A percentile compares a stretch with the other conserved stretches of the same genome.
Conservation (phyloP, 2,888 invertebrate species). For the Amblyjoppa proteus region DNA sequence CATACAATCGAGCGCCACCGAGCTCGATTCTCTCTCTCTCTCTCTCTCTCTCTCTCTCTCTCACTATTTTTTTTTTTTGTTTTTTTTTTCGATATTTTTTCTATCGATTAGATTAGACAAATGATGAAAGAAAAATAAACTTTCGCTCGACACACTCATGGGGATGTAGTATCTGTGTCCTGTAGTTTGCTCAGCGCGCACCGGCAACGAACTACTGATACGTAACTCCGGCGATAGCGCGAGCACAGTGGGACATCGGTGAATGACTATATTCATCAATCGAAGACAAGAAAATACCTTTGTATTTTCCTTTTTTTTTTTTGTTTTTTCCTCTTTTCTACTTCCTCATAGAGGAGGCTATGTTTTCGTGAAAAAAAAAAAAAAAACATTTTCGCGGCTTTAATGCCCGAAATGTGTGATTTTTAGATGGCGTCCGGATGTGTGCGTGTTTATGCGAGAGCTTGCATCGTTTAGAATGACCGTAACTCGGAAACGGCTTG, state of each 20-base stretch:
- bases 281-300: not conserved
- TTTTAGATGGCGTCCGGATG: too few relatives aligned
- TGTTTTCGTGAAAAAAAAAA: too few relatives aligned
- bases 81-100: not conserved
- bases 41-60: not conserved
- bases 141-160: not conserved
- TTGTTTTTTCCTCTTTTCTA: too few relatives aligned
- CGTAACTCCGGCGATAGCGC: slow-evolving; percentile 15
- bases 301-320: too few relatives aligned
- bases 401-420: too few relatives aligned
- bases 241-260: slow-evolving; percentile 10
- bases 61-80: not conserved
- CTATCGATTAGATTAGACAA: slow-evolving; percentile 39
- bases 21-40: not conserved
- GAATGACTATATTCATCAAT: slow-evolving; percentile 2
- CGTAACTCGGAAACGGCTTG: too few relatives aligned
- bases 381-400: too few relatives aligned
- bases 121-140: slow-evolving; percentile 31
- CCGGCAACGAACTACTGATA: slow-evolving; percentile 15
- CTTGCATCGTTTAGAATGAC: too few relatives aligned
- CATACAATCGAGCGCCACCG: not conserved
- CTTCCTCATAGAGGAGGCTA: too few relatives aligned
- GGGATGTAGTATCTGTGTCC: not conserved
- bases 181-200: slow-evolving; percentile 15
- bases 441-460: too few relatives aligned